A percentile compares a stretch with the other conserved stretches of the same genome.
phyloP scores from a whole-genome alignment of 1,140 invertebrate species.

The Anadara kagoshimensis region DNA sequence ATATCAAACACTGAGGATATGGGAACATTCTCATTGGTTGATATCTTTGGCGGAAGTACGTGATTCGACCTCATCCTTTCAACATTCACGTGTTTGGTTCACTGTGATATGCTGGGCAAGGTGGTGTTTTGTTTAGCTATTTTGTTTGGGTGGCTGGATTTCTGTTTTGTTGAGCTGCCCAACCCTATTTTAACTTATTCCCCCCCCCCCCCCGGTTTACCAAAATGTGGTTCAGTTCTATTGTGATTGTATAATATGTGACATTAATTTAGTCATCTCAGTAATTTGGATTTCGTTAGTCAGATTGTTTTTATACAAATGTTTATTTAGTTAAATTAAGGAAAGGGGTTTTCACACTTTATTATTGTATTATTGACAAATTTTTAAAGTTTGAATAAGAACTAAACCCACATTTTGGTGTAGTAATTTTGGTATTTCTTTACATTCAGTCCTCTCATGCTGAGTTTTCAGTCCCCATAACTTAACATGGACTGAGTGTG shows the following conservation, averaged over 20 bases:
- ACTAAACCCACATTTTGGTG: constrained; percentile 2
- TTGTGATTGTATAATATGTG: not conserved
- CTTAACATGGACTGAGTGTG: constrained; percentile 16
- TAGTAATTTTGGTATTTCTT: not conserved
- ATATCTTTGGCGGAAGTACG: constrained; percentile 4
- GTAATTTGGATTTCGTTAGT: not conserved
- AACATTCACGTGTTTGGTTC: not conserved
- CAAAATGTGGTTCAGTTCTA: constrained; percentile 11
- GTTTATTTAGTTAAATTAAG: not conserved
- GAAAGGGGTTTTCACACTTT: not conserved
- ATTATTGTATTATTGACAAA: not conserved
- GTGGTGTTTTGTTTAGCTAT: not conserved
- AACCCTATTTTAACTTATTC: not conserved
- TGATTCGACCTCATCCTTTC: not conserved
- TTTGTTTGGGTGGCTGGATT: too few relatives aligned
- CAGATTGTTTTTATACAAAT: not conserved
- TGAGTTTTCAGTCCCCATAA: constrained; percentile 15
- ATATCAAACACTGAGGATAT: constrained; percentile 13
- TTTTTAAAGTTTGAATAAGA: not conserved
- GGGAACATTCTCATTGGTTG: constrained; percentile 10
- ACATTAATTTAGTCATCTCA: not conserved
- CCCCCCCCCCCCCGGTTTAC: not conserved
- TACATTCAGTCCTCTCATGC: not conserved
- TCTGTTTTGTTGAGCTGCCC: not conserved
- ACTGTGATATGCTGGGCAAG: not conserved